Base-by-base conservation (phyloP, 2,797 vertebrate genomes). In the Myotis vivesi region DNA sequence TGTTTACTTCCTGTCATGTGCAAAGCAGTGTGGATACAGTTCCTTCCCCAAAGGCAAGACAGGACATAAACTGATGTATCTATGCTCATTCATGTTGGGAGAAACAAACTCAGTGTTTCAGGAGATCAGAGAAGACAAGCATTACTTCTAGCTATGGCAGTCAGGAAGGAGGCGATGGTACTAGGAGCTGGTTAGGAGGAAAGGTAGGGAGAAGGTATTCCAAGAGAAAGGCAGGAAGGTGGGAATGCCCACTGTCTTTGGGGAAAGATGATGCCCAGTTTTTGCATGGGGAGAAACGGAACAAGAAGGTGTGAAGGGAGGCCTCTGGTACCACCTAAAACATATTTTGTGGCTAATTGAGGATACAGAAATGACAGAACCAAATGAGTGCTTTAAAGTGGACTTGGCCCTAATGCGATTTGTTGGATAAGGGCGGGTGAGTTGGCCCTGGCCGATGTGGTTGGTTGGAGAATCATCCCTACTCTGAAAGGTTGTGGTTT, bases 131-230 rank as follows among this genome's bases (percentile, higher is more conserved):
- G 66, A 53, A 53, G 33, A 41, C 41, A 62, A 46, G 6, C 16
- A 15, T 76, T 36, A 0, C 28, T 28, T 81, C 12, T 12, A 46
- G 20, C 15, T 5, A 0, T 0, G 3, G 23, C 6, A 2, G 5
- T n/a, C 1, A 8, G 44, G 36, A 82, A 51, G 59, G 16, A 36
- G 72, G 28, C 36, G 30, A 53, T 22, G 41, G 13, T 23, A 5
- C 25, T 28, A 10, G 38, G 72, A 62, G 20, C 30, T 30, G 9
- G 55, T 33, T 8, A 44, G 28, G 44, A 3, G 3, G 8, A 23
- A 51, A 64, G 36, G 20, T 23, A 62, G 64, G 20, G 38, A 87
- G 22, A 84, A 15, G 10, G n/a, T 53, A 46, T 22, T 71, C 64
- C 38, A 55, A 73, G 53, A 7, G 8, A 53, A 90, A 79, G 33